A percentile compares a stretch with the other conserved stretches of the same genome.
Evolutionary conservation across 2,888 invertebrate genomes (phyloP).

Genomic region (Phaedon cochleariae): DNA sequence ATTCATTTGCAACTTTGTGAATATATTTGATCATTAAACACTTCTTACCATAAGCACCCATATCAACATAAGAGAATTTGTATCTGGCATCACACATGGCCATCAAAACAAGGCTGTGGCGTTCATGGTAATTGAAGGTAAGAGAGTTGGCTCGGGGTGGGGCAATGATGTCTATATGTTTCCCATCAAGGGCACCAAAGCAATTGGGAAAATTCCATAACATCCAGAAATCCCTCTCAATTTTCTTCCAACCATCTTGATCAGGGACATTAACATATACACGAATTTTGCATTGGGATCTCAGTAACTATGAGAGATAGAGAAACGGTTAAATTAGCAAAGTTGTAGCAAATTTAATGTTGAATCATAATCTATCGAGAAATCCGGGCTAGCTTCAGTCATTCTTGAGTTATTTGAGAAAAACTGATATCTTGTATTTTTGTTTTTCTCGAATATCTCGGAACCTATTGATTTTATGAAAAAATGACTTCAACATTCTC

Average conservation of each 20-base stretch:
- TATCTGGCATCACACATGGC: constrained; percentile 3
- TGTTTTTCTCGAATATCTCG: too few relatives aligned
- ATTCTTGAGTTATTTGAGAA: too few relatives aligned
- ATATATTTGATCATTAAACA: neutral
- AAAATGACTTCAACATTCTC: too few relatives aligned
- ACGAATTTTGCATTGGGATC: too few relatives aligned
- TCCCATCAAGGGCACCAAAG: too few relatives aligned
- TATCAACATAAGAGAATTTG: neutral
- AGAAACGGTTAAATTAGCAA: too few relatives aligned
- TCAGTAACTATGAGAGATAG: too few relatives aligned
- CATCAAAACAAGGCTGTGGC: constrained; percentile 1
- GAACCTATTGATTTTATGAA: too few relatives aligned
- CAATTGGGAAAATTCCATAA: neutral
- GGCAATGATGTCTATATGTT: neutral
- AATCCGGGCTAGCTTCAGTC: too few relatives aligned
- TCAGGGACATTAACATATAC: neutral
- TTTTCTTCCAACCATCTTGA: constrained; percentile 4
- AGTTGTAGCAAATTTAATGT: too few relatives aligned
- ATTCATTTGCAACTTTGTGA: neutral
- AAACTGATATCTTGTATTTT: too few relatives aligned
- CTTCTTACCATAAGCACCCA: constrained; percentile 4
- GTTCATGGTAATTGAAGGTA: constrained; percentile 1
- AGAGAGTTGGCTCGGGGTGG: neutral
- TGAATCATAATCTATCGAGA: too few relatives aligned
- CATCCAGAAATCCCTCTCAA: neutral